These are phyloP conservation scores for Criorhina ranunculi DNA, from an alignment of 2,888 invertebrate genomes.

Conservation along the genomic window DNA sequence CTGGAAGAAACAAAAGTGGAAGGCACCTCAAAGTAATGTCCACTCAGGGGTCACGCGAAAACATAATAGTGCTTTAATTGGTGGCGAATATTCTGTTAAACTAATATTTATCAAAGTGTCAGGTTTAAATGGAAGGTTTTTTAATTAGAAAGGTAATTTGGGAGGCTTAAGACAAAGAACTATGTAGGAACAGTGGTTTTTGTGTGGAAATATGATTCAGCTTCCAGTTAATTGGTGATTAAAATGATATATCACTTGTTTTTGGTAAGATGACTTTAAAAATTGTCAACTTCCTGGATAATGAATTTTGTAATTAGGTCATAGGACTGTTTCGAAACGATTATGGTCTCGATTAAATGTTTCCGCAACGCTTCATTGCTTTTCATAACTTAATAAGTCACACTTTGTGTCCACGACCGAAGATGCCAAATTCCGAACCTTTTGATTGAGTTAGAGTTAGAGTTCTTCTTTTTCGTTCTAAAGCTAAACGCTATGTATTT, in stretches of 20 bases:
- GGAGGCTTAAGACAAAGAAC: neutral
- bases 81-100: neutral
- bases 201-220: neutral
- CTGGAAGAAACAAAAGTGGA: neutral
- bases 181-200: neutral
- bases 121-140: neutral
- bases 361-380: too few relatives aligned
- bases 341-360: too few relatives aligned
- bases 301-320: too few relatives aligned
- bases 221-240: neutral
- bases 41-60: neutral
- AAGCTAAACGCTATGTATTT: too few relatives aligned
- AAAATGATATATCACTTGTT: neutral
- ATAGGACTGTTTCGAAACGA: too few relatives aligned
- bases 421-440: too few relatives aligned
- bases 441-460: too few relatives aligned
- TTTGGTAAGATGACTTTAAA: neutral
- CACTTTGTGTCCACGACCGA: too few relatives aligned
- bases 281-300: neutral
- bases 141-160: slow-evolving; percentile 10
- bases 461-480: too few relatives aligned
- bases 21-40: neutral
- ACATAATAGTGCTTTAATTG: slow-evolving; percentile 1
- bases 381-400: too few relatives aligned
- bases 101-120: neutral